phyloP scores from a whole-genome alignment of 2,888 invertebrate species.

The Epinotia bilunana region DNA sequence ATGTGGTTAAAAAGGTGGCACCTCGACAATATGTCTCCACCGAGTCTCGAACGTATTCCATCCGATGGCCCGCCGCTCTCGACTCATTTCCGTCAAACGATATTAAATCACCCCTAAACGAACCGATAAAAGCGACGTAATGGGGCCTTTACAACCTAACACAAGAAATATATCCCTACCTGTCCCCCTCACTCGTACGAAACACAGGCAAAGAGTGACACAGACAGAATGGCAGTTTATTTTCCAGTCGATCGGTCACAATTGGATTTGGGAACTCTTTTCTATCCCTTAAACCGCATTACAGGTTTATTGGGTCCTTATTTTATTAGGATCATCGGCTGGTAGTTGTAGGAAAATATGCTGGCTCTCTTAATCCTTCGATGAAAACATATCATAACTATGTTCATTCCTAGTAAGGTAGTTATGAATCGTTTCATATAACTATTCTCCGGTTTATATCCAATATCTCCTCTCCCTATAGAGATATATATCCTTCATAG shows the following conservation, averaged over 20 bases:
- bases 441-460: not conserved
- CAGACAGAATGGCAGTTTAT: constrained; percentile 7
- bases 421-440: no score
- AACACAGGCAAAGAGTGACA: not conserved
- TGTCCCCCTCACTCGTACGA: not conserved
- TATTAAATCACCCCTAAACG: constrained; percentile 24
- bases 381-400: not conserved
- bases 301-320: constrained; percentile 20
- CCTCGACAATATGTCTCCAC: not conserved
- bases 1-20: not conserved
- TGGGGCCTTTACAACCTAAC: not conserved
- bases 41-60: not conserved
- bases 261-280: constrained; percentile 9
- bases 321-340: constrained; percentile 19
- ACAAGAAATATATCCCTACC: not conserved
- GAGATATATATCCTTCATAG: no score
- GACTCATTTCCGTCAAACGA: constrained; percentile 14
- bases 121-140: constrained; percentile 21
- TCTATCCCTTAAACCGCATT: constrained; percentile 2
- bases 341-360: not conserved
- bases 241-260: constrained; percentile 2
- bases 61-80: not conserved
- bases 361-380: not conserved
- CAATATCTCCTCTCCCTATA: no score
- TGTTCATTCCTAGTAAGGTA: no score